Evolutionary conservation across 2,797 vertebrate genomes (phyloP), one percentile per base, ranked within the genome.

Genomic region (Gadopsis marmoratus): DNA sequence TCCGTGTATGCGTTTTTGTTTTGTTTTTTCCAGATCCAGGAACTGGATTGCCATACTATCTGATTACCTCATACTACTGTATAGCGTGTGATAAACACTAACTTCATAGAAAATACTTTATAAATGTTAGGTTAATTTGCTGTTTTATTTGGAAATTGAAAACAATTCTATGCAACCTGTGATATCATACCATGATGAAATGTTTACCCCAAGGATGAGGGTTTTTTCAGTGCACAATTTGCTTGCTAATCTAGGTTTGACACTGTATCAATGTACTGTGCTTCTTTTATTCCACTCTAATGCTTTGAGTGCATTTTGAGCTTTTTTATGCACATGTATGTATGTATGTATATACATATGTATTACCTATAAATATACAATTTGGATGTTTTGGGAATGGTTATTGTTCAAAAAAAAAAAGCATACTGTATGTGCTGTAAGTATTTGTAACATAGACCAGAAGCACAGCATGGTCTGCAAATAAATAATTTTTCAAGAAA

Each of bases 101-200:
- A 66, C 26, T 54, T 84, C 62, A 83, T 71, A 76, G 33, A 64
- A 66, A 72, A 21, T 62, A 47, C 84, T 86, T 79, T 72, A 41
- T 75, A 74, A 67, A 74, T 74, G 53, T 82, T 58, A n/a, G 3
- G 21, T 77, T 88, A 65, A 55, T 80, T 87, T 87, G 85, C 79
- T 76, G 41, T 91, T 88, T 90, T 77, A 81, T 91, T 92, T 91
- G 91, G 37, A 92, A 86, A 85, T 71, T 72, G 72, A 77, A 86
- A 85, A 85, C 78, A 83, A 87, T 92, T 87, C 94, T 96, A 94
- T 96, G 94, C 95, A 95, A 85, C 86, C 82, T 90, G 79, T 81
- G 78, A 50, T 79, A 88, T 87, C 85, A 92, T 61, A 66, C 41
- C 80, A 50, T 90, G 76, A 88, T 81, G 41, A 85, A 58, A 88